Base-by-base conservation (phyloP, 2,888 invertebrate species). In the Lepidochrysops patricia region DNA sequence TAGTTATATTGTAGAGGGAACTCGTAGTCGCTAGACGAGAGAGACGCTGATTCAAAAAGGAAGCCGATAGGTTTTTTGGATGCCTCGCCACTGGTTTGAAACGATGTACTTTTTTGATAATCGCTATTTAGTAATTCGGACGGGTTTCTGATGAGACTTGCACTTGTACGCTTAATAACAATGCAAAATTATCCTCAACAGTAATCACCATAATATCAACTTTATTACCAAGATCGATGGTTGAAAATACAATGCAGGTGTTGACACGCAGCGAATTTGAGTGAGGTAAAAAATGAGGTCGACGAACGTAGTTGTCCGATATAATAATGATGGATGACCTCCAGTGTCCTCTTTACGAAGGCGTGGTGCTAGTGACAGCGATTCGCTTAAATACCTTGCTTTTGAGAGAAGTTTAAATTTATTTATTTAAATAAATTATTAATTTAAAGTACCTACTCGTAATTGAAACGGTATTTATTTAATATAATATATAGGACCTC, bases 281-380 rank as follows among this genome's bases (percentile, higher is more conserved):
- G 67, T 58, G 62, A 58, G 61, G 62, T 64, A 68, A 70, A 69
- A 71, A 69, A 69, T 67, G 63, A 67, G 70, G 69, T 68, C 70
- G 67, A 64, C 67, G 70, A 60, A 62, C 70, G 68, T 66, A 61
- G 61, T 70, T 69, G 68, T 72, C 68, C 70, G 71, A 68, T 75
- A 70, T 72, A 71, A 71, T 73, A 74, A 73, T 77, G 75, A 76
- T 75, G 70, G 70, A 77, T 71, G 69, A 70, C 70, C 67, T 63
- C 64, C 61, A 61, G 64, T 62, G 67, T 67, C 66, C 67, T 67
- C 66, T 70, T 69, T 69, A 61, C 60, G 58, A 56, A 49, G 60
- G 60, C 57, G 48, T 49, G 64, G 64, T 52, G 58, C 15, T 29
- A 63, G 43, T 64, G 25, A 37, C 3, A 60, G 69, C 69, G 65